Evolutionary conservation across 2,113 vertebrate genomes (phyloP).

Genomic region (Sebastes fasciatus): DNA sequence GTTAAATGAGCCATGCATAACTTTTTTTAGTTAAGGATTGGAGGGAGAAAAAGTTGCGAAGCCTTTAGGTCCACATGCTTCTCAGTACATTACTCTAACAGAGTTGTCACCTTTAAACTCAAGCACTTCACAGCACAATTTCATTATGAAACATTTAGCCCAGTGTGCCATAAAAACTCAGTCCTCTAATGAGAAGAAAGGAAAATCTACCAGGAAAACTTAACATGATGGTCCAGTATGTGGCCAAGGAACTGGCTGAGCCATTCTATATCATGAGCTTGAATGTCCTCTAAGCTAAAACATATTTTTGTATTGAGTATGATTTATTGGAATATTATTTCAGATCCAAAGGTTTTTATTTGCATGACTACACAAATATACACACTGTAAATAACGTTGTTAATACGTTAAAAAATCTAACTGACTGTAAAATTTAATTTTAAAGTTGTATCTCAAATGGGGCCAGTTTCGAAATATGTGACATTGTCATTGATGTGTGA

Average conservation of each 20-base stretch:
- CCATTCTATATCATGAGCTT: neutral
- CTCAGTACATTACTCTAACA: neutral
- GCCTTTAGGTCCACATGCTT: neutral
- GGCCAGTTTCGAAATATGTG: neutral
- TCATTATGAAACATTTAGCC: neutral
- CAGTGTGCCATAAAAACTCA: neutral
- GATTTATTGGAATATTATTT: too few species aligned
- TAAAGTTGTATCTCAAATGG: too few species aligned
- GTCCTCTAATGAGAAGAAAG: neutral
- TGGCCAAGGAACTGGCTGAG: neutral
- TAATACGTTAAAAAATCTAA: too few species aligned
- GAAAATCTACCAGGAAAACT: neutral
- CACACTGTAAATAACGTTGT: too few species aligned
- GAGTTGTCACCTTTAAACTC: neutral
- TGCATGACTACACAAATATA: too few species aligned
- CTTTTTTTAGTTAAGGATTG: neutral
- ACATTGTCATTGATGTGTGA: conserved; percentile 15
- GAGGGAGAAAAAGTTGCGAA: neutral
- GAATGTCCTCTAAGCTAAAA: too few species aligned
- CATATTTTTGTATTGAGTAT: too few species aligned
- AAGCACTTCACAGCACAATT: neutral
- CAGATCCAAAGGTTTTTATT: too few species aligned
- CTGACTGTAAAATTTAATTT: too few species aligned
- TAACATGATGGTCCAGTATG: neutral
- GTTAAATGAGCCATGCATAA: neutral